phyloP scores from a whole-genome alignment of 2,113 vertebrate species.

The Calypte anna region DNA sequence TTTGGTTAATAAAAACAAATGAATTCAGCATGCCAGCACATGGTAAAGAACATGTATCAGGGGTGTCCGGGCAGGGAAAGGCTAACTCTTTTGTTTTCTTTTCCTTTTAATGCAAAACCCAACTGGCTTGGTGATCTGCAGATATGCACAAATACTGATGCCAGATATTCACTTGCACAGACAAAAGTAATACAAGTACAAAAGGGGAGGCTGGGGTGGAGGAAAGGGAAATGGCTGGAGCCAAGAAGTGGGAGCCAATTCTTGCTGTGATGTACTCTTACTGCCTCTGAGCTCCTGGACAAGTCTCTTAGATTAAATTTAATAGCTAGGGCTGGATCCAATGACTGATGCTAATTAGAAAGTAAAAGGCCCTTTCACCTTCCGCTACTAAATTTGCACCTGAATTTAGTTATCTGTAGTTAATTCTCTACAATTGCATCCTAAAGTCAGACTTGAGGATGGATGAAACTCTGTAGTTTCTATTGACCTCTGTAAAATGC shows the following conservation, averaged over 20 bases:
- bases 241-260: slow-evolving; percentile 21
- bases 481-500: background rate
- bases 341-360: slow-evolving; percentile 36
- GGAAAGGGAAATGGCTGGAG: slow-evolving; percentile 50
- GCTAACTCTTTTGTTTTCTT: slow-evolving; percentile 49
- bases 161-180: slow-evolving; percentile 34
- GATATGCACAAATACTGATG: background rate
- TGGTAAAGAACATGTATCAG: background rate
- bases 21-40: background rate
- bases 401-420: background rate
- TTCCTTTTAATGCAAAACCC: slow-evolving; percentile 20
- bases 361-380: slow-evolving; percentile 38
- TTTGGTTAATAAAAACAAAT: slow-evolving; percentile 45
- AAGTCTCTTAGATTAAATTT: slow-evolving; percentile 28
- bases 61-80: background rate
- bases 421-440: slow-evolving; percentile 1
- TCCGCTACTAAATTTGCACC: slow-evolving; percentile 39
- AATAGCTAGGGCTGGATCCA: slow-evolving; percentile 4
- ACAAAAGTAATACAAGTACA: slow-evolving; percentile 31
- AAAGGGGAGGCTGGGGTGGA: background rate
- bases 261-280: background rate
- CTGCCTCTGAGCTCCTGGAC: slow-evolving; percentile 3
- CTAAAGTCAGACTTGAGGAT: background rate
- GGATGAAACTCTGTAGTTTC: background rate
- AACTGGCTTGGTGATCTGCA: slow-evolving; percentile 38